Base-by-base conservation (phyloP, 2,888 invertebrate genomes). In the Drosophila nr. fundita region DNA sequence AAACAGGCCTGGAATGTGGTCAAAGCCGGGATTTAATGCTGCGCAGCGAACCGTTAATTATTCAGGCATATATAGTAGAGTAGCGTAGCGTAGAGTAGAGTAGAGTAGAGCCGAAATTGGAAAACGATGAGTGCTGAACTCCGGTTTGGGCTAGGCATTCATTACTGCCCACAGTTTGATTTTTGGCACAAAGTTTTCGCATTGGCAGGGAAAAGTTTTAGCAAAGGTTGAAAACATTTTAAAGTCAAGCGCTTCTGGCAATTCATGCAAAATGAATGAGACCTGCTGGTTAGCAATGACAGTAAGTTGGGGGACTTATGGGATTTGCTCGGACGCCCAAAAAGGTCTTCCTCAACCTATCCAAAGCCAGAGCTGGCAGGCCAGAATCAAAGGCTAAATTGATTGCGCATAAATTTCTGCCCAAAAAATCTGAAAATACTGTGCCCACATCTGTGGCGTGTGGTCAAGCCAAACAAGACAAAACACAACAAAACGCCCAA, bases 171-270 rank as follows among this genome's bases (percentile, higher is more conserved):
- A 73, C 80, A 82, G 73, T 82, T 87, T 85, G 85, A 85, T 83
- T 85, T 87, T 80, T 54, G 81, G 79, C 77, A 67, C 69, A 83
- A 85, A 81, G 71, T 82, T 83, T 85, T 65, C 8, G 45, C 24
- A 45, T 45, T 62, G 64, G 64, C 49, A n/a, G 27, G 38, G 53
- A 71, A 75, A 87, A 87, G 65, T 87, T 87, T 86, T 68, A 82
- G 82, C 82, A 87, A 87, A 86, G 87, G 87, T 87, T 83, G 82
- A 82, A 65, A 85, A 76, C 83, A 73, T 78, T 87, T 82, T 82
- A 83, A 87, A 86, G 83, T 81, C 83, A 86, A 87, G 71, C 70
- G 84, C 85, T 74, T 66, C 74, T 58, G 85, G 85, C 85, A 65
- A 80, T 76, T 84, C 83, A 80, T 80, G 78, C 78, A 81, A 83